Evolutionary conservation across 2,888 invertebrate genomes (phyloP).

Genomic region (Habroteleia sp.): DNA sequence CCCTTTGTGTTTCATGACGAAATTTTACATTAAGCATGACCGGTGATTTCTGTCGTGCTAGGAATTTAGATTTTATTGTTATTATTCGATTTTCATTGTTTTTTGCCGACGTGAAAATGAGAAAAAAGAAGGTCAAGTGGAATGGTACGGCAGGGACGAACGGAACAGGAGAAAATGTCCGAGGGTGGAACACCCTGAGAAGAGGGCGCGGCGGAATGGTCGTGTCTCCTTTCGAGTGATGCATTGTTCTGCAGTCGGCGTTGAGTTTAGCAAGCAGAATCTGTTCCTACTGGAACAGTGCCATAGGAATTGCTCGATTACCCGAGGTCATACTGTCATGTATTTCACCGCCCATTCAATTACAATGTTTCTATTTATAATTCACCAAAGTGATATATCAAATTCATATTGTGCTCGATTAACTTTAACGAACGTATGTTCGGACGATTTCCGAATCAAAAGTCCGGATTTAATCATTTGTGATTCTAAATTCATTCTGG

Average conservation of each 20-base stretch:
- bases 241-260: constrained; percentile 57
- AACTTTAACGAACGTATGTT: constrained; percentile 15
- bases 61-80: constrained; percentile 20
- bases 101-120: constrained; percentile 23
- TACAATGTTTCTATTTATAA: constrained; percentile 51
- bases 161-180: constrained; percentile 42
- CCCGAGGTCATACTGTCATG: constrained; percentile 45
- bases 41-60: background rate
- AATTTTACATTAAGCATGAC: constrained; percentile 10
- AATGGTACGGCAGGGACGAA: constrained; percentile 22
- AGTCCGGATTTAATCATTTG: background rate
- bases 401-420: constrained; percentile 12
- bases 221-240: constrained; percentile 58
- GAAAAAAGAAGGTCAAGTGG: constrained; percentile 35
- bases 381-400: constrained; percentile 24
- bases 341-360: constrained; percentile 53
- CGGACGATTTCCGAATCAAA: background rate
- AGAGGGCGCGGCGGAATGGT: constrained; percentile 39
- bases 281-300: constrained; percentile 51
- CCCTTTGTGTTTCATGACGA: background rate
- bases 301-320: constrained; percentile 60
- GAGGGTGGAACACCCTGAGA: constrained; percentile 28
- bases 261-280: constrained; percentile 52
- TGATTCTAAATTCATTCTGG: background rate
- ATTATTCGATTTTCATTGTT: constrained; percentile 30